Percentiles rank a stretch among this genome's conserved stretches.
Conservation (phyloP, 2,888 invertebrate species). For the Drosophila anceps region DNA sequence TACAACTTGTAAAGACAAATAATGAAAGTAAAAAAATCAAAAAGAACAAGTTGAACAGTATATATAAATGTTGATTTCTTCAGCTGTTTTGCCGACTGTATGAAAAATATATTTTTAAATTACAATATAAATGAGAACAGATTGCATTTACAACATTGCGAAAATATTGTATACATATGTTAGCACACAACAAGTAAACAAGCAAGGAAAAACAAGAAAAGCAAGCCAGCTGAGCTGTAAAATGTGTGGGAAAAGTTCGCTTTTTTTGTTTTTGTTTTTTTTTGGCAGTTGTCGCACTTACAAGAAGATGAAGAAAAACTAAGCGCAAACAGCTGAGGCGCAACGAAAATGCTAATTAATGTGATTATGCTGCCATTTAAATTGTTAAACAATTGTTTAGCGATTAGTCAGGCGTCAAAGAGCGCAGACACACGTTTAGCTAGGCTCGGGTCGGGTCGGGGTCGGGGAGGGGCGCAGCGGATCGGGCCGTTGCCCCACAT, state of each 20-base stretch:
- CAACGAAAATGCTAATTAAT: conserved; percentile 79
- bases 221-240: conserved; percentile 11
- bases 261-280: conserved; percentile 3
- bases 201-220: conserved; percentile 8
- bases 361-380: conserved; percentile 77
- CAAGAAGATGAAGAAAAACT: conserved; percentile 12
- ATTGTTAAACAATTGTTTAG: conserved; percentile 81
- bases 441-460: neutral
- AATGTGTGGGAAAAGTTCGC: conserved; percentile 25
- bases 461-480: neutral
- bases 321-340: conserved; percentile 47
- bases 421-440: conserved; percentile 25
- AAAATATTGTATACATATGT: conserved; percentile 7
- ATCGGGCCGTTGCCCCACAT: conserved; percentile 25
- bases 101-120: conserved; percentile 8
- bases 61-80: conserved; percentile 23
- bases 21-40: conserved; percentile 1
- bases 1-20: neutral
- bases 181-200: conserved; percentile 6
- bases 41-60: neutral
- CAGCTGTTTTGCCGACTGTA: conserved; percentile 29
- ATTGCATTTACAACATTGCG: neutral
- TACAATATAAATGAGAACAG: conserved; percentile 20
- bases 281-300: conserved; percentile 43
- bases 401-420: conserved; percentile 75